phyloP scores from a whole-genome alignment of 2,888 invertebrate species.

The Temnothorax rugatulus region DNA sequence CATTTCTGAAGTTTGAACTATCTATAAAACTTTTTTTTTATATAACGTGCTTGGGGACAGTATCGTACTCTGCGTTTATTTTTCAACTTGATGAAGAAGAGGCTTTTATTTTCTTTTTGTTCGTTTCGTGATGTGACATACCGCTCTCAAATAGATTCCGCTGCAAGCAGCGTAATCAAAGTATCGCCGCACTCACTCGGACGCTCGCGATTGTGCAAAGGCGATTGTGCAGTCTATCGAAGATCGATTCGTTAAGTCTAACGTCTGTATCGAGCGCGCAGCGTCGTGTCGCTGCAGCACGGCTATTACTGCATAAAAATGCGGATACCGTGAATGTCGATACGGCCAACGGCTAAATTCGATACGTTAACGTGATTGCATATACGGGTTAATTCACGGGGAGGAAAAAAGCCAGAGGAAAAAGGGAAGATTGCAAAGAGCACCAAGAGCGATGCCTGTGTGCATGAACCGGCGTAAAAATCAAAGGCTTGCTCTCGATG shows the following conservation, averaged over 20 bases:
- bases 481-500: slow-evolving; percentile 69
- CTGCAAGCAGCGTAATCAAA: slow-evolving; percentile 42
- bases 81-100: background rate
- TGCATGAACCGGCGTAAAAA: slow-evolving; percentile 68
- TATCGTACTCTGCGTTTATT: background rate
- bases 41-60: slow-evolving; percentile 17
- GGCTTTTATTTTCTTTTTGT: slow-evolving; percentile 5
- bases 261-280: slow-evolving; percentile 45
- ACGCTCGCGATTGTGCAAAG: slow-evolving; percentile 31
- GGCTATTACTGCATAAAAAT: slow-evolving; percentile 60
- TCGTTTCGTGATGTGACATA: slow-evolving; percentile 18
- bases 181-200: slow-evolving; percentile 20
- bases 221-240: slow-evolving; percentile 48
- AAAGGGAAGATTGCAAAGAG: slow-evolving; percentile 56
- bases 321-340: slow-evolving; percentile 38
- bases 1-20: slow-evolving; percentile 15
- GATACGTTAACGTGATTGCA: slow-evolving; percentile 72
- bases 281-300: slow-evolving; percentile 3
- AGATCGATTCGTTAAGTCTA: slow-evolving; percentile 55
- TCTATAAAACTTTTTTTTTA: slow-evolving; percentile 36
- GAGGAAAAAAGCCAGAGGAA: slow-evolving; percentile 52
- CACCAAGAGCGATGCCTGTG: slow-evolving; percentile 54
- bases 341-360: slow-evolving; percentile 66
- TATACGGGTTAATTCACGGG: slow-evolving; percentile 67
- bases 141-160: slow-evolving; percentile 18